Evolutionary conservation across 1,140 invertebrate species (phyloP), one percentile per base, ranked within the genome.

Genomic region (Xylocopa sonorina): DNA sequence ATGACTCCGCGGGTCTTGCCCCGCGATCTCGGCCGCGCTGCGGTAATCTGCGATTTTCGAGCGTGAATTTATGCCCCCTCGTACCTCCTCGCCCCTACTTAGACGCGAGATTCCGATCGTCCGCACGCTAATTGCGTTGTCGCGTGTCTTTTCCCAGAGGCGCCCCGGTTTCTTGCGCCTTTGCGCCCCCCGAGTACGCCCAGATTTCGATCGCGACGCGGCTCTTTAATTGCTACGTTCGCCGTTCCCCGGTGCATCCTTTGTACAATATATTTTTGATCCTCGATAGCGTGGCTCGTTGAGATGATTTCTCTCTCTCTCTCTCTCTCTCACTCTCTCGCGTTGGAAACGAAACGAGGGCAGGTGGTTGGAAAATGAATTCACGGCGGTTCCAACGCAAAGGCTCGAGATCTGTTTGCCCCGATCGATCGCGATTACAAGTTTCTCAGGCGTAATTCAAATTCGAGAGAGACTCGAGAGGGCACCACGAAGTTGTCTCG

Each of bases 1-100:
- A 86, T 83, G 83, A 57, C 51, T 29, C 46, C 27, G 41, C 68
- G 27, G 58, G 57, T 14, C n/a, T n/a, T 14, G 27, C 27, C 29
- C 32, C 57, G 57, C 57, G 27, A 32, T n/a, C 29, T 32, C 12
- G 29, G 10, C 32, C 18, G n/a, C n/a, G n/a, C n/a, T n/a, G n/a
- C 29, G 27, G 64, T 27, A 51, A 68, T 51, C 29, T 18, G 10
- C 29, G 48, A 68, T 68, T 68, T 68, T 68, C 48, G 48, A 51
- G 16, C 48, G 64, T 68, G 64, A 68, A 73, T 73, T 50, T 73
- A 34, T 50, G 62, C 57, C 14, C 41, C 29, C 9, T 51, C 21
- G 10, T 14, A 6, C 27, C 6, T n/a, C n/a, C n/a, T n/a, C n/a
- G n/a, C n/a, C n/a, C n/a, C n/a, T n/a, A n/a, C n/a, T n/a, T n/a